Evolutionary conservation across 2,113 vertebrate genomes (phyloP).

Genomic region (Coracopsis vasa): DNA sequence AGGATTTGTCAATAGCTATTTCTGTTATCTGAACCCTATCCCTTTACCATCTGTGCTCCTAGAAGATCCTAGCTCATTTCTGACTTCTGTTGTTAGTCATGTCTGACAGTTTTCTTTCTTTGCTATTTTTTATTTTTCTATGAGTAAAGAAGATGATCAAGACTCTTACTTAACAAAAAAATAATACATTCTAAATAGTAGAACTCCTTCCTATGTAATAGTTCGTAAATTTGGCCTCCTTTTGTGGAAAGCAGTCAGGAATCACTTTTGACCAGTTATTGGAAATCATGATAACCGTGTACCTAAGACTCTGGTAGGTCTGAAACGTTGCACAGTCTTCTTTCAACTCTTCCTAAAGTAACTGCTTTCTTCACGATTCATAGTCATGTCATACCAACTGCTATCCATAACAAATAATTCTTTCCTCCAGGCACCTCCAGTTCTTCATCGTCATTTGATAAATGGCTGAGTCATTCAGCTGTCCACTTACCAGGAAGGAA

Average conservation of each 20-base stretch:
- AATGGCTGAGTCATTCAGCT: neutral
- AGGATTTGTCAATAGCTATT: neutral
- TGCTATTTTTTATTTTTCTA: neutral
- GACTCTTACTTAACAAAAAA: neutral
- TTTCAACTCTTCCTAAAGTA: neutral
- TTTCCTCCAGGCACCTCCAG: neutral
- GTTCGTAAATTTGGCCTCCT: neutral
- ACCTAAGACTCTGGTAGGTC: neutral
- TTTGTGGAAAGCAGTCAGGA: neutral
- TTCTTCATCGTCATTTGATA: neutral
- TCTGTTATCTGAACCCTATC: neutral
- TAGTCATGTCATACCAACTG: neutral
- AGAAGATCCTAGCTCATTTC: neutral
- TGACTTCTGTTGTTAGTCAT: neutral
- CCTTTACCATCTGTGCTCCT: neutral
- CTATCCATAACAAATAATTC: neutral
- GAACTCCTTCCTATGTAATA: neutral
- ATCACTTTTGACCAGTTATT: neutral
- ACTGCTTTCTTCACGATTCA: neutral
- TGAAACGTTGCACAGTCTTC: neutral
- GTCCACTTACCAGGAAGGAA: neutral
- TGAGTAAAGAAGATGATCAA: neutral
- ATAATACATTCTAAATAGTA: neutral
- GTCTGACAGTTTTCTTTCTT: neutral
- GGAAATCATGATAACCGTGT: neutral